Conservation (phyloP, 2,797 vertebrate species). For the Sebastolobus alascanus region DNA sequence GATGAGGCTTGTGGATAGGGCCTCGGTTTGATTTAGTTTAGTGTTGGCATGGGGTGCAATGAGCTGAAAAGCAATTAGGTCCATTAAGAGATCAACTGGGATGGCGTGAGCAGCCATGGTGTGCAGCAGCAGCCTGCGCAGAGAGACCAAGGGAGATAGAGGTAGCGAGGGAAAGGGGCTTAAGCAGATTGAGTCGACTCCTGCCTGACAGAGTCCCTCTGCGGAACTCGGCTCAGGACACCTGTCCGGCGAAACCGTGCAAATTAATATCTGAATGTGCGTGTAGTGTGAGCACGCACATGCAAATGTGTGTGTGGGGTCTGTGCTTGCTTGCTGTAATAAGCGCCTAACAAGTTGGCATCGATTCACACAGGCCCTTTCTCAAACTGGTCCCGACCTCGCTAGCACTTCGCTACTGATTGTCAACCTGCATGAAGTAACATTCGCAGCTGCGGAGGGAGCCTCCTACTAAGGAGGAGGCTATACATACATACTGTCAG, state of each 20-base stretch:
- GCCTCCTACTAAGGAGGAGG: background rate
- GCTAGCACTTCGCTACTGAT: background rate
- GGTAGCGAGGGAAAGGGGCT: constrained; percentile 43
- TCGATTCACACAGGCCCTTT: background rate
- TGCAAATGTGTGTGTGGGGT: background rate
- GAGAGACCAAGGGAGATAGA: constrained; percentile 42
- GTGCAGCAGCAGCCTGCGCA: constrained; percentile 46
- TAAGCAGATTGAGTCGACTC: constrained; percentile 63
- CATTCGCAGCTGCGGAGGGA: constrained; percentile 15
- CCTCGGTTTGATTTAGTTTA: constrained; percentile 74
- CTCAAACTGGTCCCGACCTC: background rate
- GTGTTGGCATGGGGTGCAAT: constrained; percentile 71
- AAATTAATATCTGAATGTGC: constrained; percentile 16
- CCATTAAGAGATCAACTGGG: constrained; percentile 78
- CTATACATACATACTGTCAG: background rate
- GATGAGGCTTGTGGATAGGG: constrained; percentile 44
- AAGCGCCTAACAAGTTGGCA: background rate
- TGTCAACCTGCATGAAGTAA: constrained; percentile 30
- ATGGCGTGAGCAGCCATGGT: constrained; percentile 56
- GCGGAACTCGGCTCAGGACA: constrained; percentile 49
- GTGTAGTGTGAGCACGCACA: background rate
- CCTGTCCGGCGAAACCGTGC: constrained; percentile 35
- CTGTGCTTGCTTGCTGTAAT: background rate
- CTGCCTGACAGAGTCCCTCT: constrained; percentile 57
- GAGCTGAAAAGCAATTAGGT: constrained; percentile 80